Evolutionary conservation across 2,113 vertebrate species (phyloP).

Genomic region (Mus pahari): DNA sequence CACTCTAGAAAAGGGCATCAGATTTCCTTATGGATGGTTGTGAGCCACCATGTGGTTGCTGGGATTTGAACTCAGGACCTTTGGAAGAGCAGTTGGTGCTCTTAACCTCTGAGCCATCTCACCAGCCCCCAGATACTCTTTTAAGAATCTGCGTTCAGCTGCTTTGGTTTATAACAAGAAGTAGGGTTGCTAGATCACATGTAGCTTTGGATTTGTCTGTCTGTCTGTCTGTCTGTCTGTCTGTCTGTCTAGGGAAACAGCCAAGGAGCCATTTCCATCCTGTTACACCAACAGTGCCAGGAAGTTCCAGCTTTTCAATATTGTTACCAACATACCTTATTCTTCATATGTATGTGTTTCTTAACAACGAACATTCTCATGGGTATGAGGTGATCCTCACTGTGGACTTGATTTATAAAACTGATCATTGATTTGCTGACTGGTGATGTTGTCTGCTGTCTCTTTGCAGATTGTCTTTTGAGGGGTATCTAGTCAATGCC

Average conservation of each 20-base stretch:
- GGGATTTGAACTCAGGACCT: too few relatives aligned
- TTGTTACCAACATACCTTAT: background rate
- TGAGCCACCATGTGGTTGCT: too few relatives aligned
- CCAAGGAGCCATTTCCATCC: background rate
- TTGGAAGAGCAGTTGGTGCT: too few relatives aligned
- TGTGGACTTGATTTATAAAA: conserved; percentile 13
- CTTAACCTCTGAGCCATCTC: too few relatives aligned
- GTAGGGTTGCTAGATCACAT: background rate
- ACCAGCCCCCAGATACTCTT: background rate
- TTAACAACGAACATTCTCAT: background rate
- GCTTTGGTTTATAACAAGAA: background rate
- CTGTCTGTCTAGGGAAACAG: background rate
- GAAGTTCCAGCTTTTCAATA: background rate
- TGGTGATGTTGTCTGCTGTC: background rate
- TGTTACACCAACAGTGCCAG: background rate
- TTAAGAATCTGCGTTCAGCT: background rate
- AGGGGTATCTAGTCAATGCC: background rate
- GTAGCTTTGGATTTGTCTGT: background rate
- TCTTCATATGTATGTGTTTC: background rate
- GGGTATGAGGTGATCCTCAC: background rate
- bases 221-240: background rate
- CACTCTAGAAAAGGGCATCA: too few relatives aligned
- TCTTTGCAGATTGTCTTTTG: background rate
- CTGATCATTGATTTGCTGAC: background rate
- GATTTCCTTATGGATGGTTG: too few relatives aligned